These are phyloP conservation scores for Zygothrica quintamaculata DNA, from an alignment of 2,888 invertebrate species.

Conservation along the genomic window DNA sequence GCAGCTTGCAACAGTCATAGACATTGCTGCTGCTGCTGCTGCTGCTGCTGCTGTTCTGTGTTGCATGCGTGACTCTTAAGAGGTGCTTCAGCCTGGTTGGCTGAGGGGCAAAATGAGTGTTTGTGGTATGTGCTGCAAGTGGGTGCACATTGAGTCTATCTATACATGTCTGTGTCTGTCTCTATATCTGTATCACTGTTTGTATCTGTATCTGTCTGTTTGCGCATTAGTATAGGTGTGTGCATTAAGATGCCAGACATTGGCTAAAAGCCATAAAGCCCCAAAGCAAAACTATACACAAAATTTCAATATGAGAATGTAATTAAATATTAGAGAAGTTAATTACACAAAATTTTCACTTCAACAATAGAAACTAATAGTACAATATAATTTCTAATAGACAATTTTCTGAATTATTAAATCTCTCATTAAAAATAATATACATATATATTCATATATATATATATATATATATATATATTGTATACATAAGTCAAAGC, in stretches of 20 bases:
- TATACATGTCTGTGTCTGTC: neutral
- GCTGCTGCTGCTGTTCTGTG: conserved; percentile 2
- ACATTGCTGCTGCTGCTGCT: neutral
- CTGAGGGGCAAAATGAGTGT: conserved; percentile 43
- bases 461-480: no score
- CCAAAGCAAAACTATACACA: neutral
- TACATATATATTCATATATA: no score
- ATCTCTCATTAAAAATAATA: no score
- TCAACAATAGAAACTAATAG: neutral
- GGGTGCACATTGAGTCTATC: conserved; percentile 14
- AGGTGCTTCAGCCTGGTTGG: conserved; percentile 28
- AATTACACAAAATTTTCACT: neutral
- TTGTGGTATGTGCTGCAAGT: conserved; percentile 33
- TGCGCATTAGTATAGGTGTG: neutral
- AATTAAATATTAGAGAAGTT: neutral
- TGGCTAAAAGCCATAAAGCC: neutral
- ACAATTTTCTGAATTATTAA: no score
- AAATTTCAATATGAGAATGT: neutral
- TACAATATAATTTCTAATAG: no score
- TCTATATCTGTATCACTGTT: neutral
- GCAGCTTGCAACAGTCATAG: neutral
- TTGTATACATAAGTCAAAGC: no score
- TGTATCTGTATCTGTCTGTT: neutral
- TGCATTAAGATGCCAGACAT: neutral
- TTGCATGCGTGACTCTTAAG: conserved; percentile 21